A percentile compares a stretch with the other conserved stretches of the same genome.
Evolutionary conservation across 1,140 invertebrate genomes (phyloP).

Genomic region (Brachionus manjavacas): DNA sequence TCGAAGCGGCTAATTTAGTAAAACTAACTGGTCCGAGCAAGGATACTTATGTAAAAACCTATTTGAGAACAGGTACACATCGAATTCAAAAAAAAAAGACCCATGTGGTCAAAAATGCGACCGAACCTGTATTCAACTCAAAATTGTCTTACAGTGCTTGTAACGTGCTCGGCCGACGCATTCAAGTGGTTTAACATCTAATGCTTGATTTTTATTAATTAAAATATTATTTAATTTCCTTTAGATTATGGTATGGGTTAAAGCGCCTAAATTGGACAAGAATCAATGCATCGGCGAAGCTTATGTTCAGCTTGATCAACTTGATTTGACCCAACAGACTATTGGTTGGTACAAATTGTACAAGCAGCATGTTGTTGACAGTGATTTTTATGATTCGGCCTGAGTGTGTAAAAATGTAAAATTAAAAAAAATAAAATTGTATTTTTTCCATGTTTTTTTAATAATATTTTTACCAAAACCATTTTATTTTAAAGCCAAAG

Average conservation of each 20-base stretch:
- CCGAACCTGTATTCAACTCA: slow-evolving; percentile 76
- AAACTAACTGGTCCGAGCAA: slow-evolving; percentile 45
- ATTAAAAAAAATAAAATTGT: neutral
- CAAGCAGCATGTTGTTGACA: slow-evolving; percentile 53
- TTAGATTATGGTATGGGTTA: slow-evolving; percentile 75
- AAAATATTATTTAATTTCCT: neutral
- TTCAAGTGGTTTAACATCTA: slow-evolving; percentile 69
- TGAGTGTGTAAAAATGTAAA: neutral
- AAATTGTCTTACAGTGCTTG: slow-evolving; percentile 77
- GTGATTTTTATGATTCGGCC: slow-evolving; percentile 48
- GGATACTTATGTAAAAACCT: slow-evolving; percentile 90
- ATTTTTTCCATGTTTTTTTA: neutral
- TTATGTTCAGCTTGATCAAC: slow-evolving; percentile 72
- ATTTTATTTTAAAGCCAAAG: too few species aligned
- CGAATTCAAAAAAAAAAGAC: slow-evolving; percentile 86
- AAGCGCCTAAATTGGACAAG: slow-evolving; percentile 71
- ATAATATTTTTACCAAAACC: neutral
- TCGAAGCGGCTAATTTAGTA: slow-evolving; percentile 62
- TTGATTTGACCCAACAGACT: slow-evolving; percentile 68
- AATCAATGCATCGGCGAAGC: slow-evolving; percentile 79
- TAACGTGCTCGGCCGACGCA: slow-evolving; percentile 74
- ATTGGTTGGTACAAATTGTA: slow-evolving; percentile 83
- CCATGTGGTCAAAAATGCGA: slow-evolving; percentile 69
- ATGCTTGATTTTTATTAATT: slow-evolving; percentile 32
- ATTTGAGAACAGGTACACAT: slow-evolving; percentile 76